Base-by-base conservation (phyloP, 2,888 invertebrate species). In the Meta bourneti region DNA sequence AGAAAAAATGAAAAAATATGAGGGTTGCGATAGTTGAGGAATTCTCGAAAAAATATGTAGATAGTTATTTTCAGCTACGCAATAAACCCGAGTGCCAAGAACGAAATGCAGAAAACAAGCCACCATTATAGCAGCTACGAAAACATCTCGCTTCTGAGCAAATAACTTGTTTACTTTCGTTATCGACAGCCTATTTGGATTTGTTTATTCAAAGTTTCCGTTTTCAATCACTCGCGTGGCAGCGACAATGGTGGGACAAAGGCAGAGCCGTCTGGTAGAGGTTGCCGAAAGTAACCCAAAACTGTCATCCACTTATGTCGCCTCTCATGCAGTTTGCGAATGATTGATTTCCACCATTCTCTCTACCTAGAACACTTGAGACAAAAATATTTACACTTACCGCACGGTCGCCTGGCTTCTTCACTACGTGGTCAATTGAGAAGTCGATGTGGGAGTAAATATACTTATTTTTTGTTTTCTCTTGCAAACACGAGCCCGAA, bases 331-430 rank as follows among this genome's bases (percentile, higher is more conserved):
- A 89, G 74, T 81, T 81, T 82, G 69, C 51, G 54, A 75, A 89
- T 71, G 90, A 91, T 86, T 81, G 91, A 87, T 90, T 79, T 85
- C 61, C 11, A 11, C 13, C 61, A 34, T 69, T 48, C n/a, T 83
- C 70, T 61, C 16, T 91, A 87, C 91, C 48, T 52, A 78, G 91
- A 92, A 88, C 84, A 92, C 91, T 92, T 70, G 74, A 92, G 91
- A 92, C 91, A 54, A 92, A 92, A 92, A 92, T 92, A 92, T 92
- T 92, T 92, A 92, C 88, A 80, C 91, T 89, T 92, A 89, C 71
- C 16, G n/a, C 20, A 20, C 34, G 52, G 89, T 84, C 83, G 61
- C 74, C 81, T 49, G 81, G 61, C n/a, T 72, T 49, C 20, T 48
- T 82, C 71, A 69, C 51, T 9, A 19, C 11, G 61, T 61, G 61